Percentiles rank a stretch among this genome's conserved stretches.
These are phyloP conservation scores for Phrynocephalus forsythii DNA, from an alignment of 2,797 vertebrate genomes.

Conservation along the genomic window DNA sequence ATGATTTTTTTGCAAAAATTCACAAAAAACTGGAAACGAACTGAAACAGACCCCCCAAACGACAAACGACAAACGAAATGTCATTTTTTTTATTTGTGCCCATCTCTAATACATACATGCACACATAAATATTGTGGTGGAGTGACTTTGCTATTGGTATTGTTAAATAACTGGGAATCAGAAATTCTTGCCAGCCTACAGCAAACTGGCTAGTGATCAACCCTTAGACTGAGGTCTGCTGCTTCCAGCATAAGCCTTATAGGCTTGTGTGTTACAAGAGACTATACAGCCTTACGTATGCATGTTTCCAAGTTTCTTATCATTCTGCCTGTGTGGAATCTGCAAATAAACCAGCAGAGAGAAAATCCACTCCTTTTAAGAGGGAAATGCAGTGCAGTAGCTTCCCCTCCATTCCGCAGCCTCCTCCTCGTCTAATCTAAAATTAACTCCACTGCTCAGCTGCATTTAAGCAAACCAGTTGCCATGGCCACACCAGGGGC, in stretches of 20 bases:
- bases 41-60: no score
- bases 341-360: conserved; percentile 18
- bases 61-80: no score
- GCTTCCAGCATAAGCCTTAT: not conserved
- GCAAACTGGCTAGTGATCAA: not conserved
- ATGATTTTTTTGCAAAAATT: no score
- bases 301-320: not conserved
- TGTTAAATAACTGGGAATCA: not conserved
- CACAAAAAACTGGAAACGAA: no score
- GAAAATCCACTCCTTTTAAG: conserved; percentile 12
- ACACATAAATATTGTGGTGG: no score
- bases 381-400: conserved; percentile 39
- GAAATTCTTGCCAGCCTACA: not conserved
- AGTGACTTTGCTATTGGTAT: not conserved
- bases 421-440: conserved; percentile 70
- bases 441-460: conserved; percentile 73
- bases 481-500: conserved; percentile 75
- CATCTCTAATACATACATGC: no score
- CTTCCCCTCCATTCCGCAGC: conserved; percentile 57
- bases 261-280: not conserved
- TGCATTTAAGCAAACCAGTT: conserved; percentile 72
- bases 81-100: no score
- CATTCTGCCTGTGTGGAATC: fast-evolving
- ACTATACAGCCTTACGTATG: not conserved
- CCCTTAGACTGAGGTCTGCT: not conserved